Percentiles rank a stretch among this genome's conserved stretches.
These are phyloP conservation scores for Notothenia coriiceps DNA, from an alignment of 2,113 vertebrate species.

Conservation along the genomic window DNA sequence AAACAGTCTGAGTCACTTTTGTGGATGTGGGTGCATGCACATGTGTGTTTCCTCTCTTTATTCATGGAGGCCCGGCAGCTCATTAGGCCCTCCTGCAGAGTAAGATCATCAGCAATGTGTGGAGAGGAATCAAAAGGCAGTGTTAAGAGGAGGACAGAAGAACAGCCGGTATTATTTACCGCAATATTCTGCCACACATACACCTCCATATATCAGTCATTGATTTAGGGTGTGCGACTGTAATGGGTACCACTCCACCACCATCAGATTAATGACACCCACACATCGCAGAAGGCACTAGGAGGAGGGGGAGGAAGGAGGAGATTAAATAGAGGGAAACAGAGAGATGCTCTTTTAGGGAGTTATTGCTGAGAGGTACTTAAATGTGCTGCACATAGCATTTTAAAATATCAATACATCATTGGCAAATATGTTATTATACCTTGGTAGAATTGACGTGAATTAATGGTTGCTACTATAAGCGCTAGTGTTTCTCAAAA, in stretches of 20 bases:
- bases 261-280: conserved; percentile 77
- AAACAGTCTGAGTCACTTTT: conserved; percentile 58
- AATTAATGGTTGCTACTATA: conserved; percentile 37
- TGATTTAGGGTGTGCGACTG: conserved; percentile 72
- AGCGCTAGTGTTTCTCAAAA: conserved; percentile 28
- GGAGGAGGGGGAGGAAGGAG: conserved; percentile 24
- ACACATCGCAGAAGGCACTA: conserved; percentile 59
- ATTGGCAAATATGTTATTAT: conserved; percentile 57
- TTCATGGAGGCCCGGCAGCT: conserved; percentile 60
- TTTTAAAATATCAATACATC: conserved; percentile 73
- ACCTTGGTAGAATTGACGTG: conserved; percentile 34
- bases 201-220: conserved; percentile 56
- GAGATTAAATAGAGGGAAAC: conserved; percentile 63
- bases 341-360: conserved; percentile 62
- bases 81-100: conserved; percentile 75
- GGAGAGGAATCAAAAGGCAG: conserved; percentile 62
- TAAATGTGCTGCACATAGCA: conserved; percentile 68
- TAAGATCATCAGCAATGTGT: conserved; percentile 71
- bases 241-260: conserved; percentile 77
- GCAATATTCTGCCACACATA: conserved; percentile 48
- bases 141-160: conserved; percentile 37
- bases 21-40: conserved; percentile 7
- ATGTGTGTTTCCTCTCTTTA: conserved; percentile 35
- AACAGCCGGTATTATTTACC: conserved; percentile 44
- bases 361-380: conserved; percentile 66